Conservation (phyloP, 2,797 vertebrate genomes). For the Anguilla marmorata region DNA sequence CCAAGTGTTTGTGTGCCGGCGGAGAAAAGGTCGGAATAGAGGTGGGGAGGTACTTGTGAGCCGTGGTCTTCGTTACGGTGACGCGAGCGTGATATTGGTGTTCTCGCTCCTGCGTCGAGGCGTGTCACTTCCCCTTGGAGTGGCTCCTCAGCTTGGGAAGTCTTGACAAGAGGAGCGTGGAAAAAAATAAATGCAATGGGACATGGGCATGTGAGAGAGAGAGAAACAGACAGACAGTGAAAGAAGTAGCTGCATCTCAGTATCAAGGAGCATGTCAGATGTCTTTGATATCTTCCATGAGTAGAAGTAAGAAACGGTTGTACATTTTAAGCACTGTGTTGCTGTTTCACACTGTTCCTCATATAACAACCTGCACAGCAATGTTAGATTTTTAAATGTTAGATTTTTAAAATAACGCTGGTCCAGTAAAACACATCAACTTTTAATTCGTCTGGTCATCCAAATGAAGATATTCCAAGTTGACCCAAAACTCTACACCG, state of each 20-base stretch:
- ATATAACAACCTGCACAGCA: not conserved
- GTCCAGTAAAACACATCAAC: not conserved
- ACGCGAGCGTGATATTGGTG: slow-evolving; percentile 48
- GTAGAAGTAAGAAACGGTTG: not conserved
- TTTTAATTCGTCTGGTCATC: not conserved
- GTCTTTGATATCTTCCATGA: not conserved
- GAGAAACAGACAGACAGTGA: not conserved
- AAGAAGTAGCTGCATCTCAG: slow-evolving; percentile 1
- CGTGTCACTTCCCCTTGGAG: not conserved
- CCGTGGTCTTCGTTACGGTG: slow-evolving; percentile 40
- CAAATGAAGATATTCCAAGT: not conserved
- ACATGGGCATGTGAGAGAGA: slow-evolving; percentile 35
- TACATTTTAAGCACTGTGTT: not conserved
- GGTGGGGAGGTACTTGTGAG: not conserved
- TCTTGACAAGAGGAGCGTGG: not conserved
- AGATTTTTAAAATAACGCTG: not conserved
- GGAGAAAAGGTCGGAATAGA: slow-evolving; percentile 40
- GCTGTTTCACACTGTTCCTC: not conserved
- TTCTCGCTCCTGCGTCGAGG: slow-evolving; percentile 5
- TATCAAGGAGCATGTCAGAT: slow-evolving; percentile 1
- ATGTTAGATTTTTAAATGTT: not conserved
- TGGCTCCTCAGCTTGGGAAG: not conserved
- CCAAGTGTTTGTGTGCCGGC: slow-evolving; percentile 54
- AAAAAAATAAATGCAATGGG: slow-evolving; percentile 51
- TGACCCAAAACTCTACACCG: not conserved